Conservation (phyloP, 2,113 vertebrate species). For the Rostratula benghalensis region DNA sequence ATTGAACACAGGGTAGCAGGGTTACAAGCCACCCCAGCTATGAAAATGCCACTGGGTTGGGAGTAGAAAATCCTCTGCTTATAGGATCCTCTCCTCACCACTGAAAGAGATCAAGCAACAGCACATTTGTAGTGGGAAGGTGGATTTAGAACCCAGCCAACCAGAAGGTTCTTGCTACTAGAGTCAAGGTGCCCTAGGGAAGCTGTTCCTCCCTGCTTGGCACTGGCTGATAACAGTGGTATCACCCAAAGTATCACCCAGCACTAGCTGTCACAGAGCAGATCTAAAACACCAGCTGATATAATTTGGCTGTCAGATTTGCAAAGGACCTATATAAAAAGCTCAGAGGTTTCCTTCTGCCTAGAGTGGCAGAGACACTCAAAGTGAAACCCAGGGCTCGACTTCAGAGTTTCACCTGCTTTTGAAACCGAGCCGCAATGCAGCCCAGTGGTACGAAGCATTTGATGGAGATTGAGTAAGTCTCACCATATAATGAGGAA, state of each 20-base stretch:
- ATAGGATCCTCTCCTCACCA: not conserved
- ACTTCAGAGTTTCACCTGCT: conserved; percentile 45
- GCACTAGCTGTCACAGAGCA: not conserved
- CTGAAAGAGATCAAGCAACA: fast-evolving
- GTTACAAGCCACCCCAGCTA: not conserved
- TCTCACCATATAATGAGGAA: not conserved
- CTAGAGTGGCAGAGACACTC: not conserved
- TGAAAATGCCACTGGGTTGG: not conserved
- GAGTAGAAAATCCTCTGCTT: not conserved
- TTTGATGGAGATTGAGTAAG: not conserved
- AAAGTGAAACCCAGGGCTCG: conserved; percentile 20
- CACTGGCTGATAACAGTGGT: not conserved
- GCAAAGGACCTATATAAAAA: not conserved
- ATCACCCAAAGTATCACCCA: not conserved
- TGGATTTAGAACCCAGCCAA: not conserved
- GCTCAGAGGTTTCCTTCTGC: conserved; percentile 22
- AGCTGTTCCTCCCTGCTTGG: not conserved
- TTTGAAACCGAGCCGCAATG: not conserved
- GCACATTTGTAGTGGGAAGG: not conserved
- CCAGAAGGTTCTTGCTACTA: not conserved
- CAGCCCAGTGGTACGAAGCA: fast-evolving
- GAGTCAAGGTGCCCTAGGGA: not conserved
- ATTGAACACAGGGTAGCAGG: not conserved
- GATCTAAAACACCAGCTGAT: not conserved
- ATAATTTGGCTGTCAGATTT: not conserved